Evolutionary conservation across 2,113 vertebrate species (phyloP).

Genomic region (Climacteris rufus): DNA sequence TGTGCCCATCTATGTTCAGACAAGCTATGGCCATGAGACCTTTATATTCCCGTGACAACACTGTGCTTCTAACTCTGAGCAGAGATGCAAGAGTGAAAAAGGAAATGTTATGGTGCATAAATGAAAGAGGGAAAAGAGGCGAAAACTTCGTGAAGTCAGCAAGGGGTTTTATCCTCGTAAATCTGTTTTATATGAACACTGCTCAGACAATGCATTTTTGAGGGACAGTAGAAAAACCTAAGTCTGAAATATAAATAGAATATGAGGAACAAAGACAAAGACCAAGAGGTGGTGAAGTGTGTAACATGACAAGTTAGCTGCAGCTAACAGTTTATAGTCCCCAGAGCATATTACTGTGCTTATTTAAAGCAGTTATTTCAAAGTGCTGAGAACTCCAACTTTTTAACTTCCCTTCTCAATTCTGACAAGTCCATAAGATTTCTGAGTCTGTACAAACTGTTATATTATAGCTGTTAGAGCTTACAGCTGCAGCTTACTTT

Average conservation of each 20-base stretch:
- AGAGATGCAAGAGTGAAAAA: background rate
- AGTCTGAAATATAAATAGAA: background rate
- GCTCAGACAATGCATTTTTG: background rate
- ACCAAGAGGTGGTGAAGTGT: background rate
- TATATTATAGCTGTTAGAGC: background rate
- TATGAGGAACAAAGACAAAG: background rate
- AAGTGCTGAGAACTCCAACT: background rate
- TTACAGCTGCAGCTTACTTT: background rate
- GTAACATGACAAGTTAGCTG: background rate
- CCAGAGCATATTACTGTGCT: background rate
- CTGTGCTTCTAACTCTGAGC: background rate
- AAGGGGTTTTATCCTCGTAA: background rate
- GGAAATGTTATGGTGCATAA: background rate
- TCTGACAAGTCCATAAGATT: background rate
- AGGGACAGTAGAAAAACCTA: background rate
- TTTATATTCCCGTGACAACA: background rate
- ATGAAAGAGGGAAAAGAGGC: background rate
- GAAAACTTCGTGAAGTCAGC: background rate
- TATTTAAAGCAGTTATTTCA: background rate
- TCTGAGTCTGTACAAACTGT: background rate
- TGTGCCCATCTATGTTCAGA: background rate
- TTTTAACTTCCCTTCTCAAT: background rate
- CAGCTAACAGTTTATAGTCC: background rate
- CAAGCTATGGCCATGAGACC: background rate
- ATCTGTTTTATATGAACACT: background rate